A percentile compares a stretch with the other conserved stretches of the same genome.
Evolutionary conservation across 2,113 vertebrate genomes (phyloP).

Genomic region (Tetraodon nigroviridis): DNA sequence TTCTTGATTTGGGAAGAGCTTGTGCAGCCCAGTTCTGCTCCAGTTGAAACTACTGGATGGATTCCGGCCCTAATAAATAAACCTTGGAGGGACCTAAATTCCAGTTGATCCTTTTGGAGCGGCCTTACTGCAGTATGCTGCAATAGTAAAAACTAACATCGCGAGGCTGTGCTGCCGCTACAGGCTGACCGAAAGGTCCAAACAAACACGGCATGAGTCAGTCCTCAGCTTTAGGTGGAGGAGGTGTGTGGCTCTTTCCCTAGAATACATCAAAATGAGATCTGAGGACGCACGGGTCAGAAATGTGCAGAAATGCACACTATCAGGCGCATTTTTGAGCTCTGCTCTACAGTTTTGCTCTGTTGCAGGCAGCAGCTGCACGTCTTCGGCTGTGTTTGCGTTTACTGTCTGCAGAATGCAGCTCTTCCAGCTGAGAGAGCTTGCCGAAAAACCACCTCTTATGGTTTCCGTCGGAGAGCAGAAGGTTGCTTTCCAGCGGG

Average conservation of each 20-base stretch:
- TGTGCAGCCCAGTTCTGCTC: neutral
- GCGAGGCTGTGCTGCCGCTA: conserved; percentile 23
- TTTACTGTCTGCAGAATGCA: conserved; percentile 3
- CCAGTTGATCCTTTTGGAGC: conserved; percentile 14
- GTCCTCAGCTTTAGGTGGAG: conserved; percentile 19
- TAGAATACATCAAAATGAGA: conserved; percentile 9
- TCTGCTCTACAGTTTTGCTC: conserved; percentile 24
- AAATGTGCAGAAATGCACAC: conserved; percentile 9
- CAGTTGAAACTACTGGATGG: conserved; percentile 8
- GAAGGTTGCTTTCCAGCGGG: too few species aligned
- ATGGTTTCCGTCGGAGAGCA: conserved; percentile 13
- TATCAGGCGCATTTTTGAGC: conserved; percentile 17
- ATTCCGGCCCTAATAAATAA: conserved; percentile 42
- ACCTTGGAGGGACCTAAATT: conserved; percentile 33
- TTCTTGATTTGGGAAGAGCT: neutral
- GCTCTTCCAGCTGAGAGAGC: conserved; percentile 22
- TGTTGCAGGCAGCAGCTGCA: conserved; percentile 15
- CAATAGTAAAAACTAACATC: conserved; percentile 31
- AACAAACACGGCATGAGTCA: conserved; percentile 42
- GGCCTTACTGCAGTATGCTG: conserved; percentile 10
- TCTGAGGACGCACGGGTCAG: conserved; percentile 21
- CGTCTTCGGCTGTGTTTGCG: conserved; percentile 35
- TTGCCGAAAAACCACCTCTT: conserved; percentile 23
- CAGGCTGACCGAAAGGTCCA: conserved; percentile 36
- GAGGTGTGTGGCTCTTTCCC: neutral